Percentiles rank a stretch among this genome's conserved stretches.
phyloP scores from a whole-genome alignment of 2,113 vertebrate species.

The Oceanites oceanicus region DNA sequence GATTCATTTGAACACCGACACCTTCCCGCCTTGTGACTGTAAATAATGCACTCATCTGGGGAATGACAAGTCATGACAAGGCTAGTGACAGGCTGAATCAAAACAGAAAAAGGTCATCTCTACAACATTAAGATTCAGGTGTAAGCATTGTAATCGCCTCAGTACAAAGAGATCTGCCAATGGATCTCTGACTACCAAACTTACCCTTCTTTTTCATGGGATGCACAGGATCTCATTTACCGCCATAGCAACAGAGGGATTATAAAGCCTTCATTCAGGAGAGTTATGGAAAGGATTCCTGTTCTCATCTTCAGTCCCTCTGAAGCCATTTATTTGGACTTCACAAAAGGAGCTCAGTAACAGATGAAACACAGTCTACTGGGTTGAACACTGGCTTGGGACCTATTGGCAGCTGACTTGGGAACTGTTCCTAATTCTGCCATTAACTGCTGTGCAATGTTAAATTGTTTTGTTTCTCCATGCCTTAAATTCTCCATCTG shows the following conservation, averaged over 20 bases:
- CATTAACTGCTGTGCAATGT: neutral
- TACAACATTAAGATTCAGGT: neutral
- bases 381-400: neutral
- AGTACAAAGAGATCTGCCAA: neutral
- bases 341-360: neutral
- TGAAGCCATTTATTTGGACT: neutral
- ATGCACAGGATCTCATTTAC: neutral
- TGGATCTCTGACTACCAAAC: neutral
- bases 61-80: neutral
- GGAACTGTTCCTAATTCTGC: neutral
- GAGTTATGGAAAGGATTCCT: neutral
- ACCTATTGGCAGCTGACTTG: neutral
- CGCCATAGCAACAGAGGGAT: neutral
- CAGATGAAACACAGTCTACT: neutral
- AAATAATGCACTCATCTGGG: neutral
- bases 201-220: neutral
- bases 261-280: neutral
- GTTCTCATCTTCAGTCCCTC: neutral
- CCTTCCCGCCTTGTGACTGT: neutral
- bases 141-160: neutral
- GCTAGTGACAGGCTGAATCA: neutral
- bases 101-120: neutral
- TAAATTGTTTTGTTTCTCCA: neutral
- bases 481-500: neutral
- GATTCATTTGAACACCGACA: neutral